Evolutionary conservation across 2,113 vertebrate species (phyloP).

Genomic region (Thryonomys swinderianus): DNA sequence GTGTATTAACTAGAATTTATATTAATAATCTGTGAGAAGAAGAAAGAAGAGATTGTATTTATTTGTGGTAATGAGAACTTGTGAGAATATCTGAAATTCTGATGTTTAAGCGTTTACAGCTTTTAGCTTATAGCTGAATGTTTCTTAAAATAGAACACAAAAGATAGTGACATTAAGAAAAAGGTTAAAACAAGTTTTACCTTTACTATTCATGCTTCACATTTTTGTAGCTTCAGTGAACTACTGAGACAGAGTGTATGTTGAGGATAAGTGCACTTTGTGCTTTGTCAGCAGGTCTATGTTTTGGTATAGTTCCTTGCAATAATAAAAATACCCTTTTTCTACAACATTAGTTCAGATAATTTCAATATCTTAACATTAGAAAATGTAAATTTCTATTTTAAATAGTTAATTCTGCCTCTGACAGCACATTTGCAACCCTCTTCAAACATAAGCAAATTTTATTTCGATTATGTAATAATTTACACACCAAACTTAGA

Average conservation of each 20-base stretch:
- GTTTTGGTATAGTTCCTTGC: conserved; percentile 51
- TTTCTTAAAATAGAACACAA: background rate
- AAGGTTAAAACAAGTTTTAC: background rate
- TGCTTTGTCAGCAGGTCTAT: conserved; percentile 25
- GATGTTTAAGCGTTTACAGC: background rate
- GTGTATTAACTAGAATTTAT: conserved; percentile 2
- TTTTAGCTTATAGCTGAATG: background rate
- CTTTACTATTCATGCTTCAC: background rate
- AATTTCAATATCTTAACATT: background rate
- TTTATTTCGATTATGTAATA: background rate
- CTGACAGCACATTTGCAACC: background rate
- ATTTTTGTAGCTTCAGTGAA: conserved; percentile 1
- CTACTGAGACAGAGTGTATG: conserved; percentile 53
- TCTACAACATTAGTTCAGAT: background rate
- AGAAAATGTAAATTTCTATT: background rate
- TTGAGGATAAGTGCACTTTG: conserved; percentile 69
- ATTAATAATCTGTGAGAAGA: background rate
- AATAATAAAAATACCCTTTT: conserved; percentile 53
- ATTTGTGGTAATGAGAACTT: background rate
- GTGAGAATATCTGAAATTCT: background rate
- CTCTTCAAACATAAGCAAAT: background rate
- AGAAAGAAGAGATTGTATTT: background rate
- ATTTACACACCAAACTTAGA: background rate
- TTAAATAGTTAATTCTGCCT: conserved; percentile 22
- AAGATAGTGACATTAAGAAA: background rate